Percentiles rank a stretch among this genome's conserved stretches.
Conservation (phyloP, 2,797 vertebrate genomes). For the Brachyalestes nurse region DNA sequence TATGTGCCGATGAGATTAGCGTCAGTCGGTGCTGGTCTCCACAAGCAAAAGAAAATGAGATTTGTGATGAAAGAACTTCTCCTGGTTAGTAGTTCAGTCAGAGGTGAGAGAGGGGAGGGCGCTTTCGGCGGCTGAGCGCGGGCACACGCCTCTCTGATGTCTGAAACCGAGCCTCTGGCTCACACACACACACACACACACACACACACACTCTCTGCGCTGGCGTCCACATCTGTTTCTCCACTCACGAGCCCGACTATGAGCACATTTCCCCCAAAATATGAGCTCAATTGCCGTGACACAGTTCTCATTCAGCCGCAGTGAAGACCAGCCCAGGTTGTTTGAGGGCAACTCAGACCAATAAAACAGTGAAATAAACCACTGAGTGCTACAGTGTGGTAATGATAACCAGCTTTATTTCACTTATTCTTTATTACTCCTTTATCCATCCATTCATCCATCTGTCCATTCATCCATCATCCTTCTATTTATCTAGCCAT, state of each 20-base stretch:
- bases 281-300: background rate
- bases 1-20: conserved; percentile 55
- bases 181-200: too few species aligned
- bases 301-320: background rate
- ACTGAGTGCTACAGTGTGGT: background rate
- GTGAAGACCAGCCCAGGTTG: background rate
- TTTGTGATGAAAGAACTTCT: conserved; percentile 53
- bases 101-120: conserved; percentile 21
- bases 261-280: conserved; percentile 10
- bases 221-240: conserved; percentile 32
- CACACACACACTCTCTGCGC: background rate
- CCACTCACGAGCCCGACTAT: background rate
- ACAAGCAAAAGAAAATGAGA: conserved; percentile 54
- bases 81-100: conserved; percentile 36
- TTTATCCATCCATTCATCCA: too few species aligned
- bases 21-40: conserved; percentile 21
- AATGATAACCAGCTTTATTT: background rate
- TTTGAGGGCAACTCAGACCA: background rate
- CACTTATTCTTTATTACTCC: background rate
- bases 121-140: background rate
- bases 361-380: background rate
- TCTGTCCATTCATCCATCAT: too few species aligned
- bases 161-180: background rate
- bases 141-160: background rate
- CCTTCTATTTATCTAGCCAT: too few species aligned